Evolutionary conservation across 1,140 invertebrate species (phyloP), one percentile per base, ranked within the genome.

Genomic region (Monomorium pharaonis): DNA sequence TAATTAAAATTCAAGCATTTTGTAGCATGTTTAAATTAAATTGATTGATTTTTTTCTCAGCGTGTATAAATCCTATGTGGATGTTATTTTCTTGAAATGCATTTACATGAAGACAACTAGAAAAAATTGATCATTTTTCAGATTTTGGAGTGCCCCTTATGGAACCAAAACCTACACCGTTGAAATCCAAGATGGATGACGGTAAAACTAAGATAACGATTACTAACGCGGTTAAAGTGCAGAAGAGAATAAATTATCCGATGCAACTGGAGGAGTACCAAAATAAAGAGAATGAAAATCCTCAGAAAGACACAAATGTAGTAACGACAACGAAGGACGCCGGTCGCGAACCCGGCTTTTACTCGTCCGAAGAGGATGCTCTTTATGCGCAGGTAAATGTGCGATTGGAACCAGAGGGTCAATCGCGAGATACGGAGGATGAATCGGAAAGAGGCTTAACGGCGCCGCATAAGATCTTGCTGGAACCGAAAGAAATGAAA

Each of bases 251-350:
- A 1, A 94, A 91, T 47, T 92, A 92, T 74, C 89, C 94, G 47
- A 94, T 91, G 94, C 95, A 91, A 93, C 54, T 95, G 14, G 96
- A 97, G 90, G 96, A 96, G 76, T 95, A 93, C 81, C 96, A 97
- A 90, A 97, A 97, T 89, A 97, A 97, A 88, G 97, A 97, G 92
- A 97, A 97, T 90, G 96, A 97, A 87, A 96, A 96, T 92, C 96
- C 96, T 7, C 90, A 95, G 86, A 92, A 96, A 91, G 93, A 95
- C 89, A 30, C 67, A 7, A 76, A 80, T 18, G 30, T 69, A 3
- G 56, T 60, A 0, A 37, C 69, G 0, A 14, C 69, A 3, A 30
- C 60, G 7, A 91, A 88, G n/a, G 86, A 90, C 10, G 14, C 24
- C 14, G 18, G 63, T 44, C 75, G 72, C 49, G 88, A 90, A 42